phyloP scores from a whole-genome alignment of 2,888 invertebrate species.

The Ochropacha duplaris region DNA sequence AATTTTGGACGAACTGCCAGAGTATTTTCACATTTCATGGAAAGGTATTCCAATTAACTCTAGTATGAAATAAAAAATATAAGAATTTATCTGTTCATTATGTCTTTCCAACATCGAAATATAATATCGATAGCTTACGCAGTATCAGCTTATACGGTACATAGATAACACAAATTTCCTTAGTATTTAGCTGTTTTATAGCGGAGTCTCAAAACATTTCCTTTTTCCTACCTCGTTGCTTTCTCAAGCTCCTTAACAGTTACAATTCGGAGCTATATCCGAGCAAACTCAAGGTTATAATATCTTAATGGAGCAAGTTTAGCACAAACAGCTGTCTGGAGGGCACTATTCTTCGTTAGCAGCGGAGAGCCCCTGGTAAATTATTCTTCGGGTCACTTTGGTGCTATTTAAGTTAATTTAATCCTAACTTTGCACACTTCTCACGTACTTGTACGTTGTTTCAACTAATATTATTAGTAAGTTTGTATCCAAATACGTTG shows the following conservation, averaged over 20 bases:
- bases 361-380: constrained; percentile 66
- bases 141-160: too few species aligned
- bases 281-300: constrained; percentile 62
- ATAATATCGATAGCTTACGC: too few species aligned
- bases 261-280: constrained; percentile 40
- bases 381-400: constrained; percentile 80
- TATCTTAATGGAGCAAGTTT: constrained; percentile 79
- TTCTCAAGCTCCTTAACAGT: constrained; percentile 36
- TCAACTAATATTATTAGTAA: constrained; percentile 42
- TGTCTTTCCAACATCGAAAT: too few species aligned
- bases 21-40: too few species aligned
- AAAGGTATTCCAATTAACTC: too few species aligned
- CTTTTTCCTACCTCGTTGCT: constrained; percentile 15
- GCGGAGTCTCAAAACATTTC: neutral
- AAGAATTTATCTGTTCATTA: too few species aligned
- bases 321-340: constrained; percentile 69
- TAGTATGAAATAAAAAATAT: too few species aligned
- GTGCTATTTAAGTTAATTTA: constrained; percentile 78
- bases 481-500: constrained; percentile 24
- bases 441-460: constrained; percentile 54
- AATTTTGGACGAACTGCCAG: too few species aligned
- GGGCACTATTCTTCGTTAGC: constrained; percentile 78
- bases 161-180: neutral
- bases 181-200: neutral
- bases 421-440: constrained; percentile 67